Conservation (phyloP, 2,797 vertebrate species). For the Lithobates sylvaticus region DNA sequence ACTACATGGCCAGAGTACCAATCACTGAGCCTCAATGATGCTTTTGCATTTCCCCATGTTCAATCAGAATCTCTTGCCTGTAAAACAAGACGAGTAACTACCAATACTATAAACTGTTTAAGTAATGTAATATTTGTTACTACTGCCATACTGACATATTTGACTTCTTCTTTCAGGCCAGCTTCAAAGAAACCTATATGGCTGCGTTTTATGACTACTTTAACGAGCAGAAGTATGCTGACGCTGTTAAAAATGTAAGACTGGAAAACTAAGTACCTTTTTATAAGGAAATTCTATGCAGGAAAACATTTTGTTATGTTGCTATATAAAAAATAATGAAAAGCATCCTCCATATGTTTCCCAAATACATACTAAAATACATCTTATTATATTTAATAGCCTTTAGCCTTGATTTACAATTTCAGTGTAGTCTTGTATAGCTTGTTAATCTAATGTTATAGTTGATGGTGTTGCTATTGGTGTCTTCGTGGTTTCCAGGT, state of each 20-base stretch:
- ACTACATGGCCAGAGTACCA: too few species aligned
- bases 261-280: background rate
- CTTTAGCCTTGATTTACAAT: background rate
- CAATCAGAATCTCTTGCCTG: too few species aligned
- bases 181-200: conserved; percentile 98
- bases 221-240: conserved; percentile 98
- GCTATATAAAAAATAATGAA: too few species aligned
- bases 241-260: conserved; percentile 96
- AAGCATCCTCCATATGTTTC: too few species aligned
- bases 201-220: conserved; percentile 97
- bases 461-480: background rate
- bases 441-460: background rate
- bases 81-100: too few species aligned
- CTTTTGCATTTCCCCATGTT: too few species aligned
- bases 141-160: background rate
- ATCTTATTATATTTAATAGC: background rate
- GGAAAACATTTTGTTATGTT: too few species aligned
- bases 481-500: background rate
- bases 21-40: too few species aligned
- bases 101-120: background rate
- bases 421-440: background rate
- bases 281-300: too few species aligned
- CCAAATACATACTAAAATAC: too few species aligned
- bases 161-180: conserved; percentile 84
- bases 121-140: background rate